These are phyloP conservation scores for Polyploca ridens DNA, from an alignment of 2,888 invertebrate species.

Conservation along the genomic window DNA sequence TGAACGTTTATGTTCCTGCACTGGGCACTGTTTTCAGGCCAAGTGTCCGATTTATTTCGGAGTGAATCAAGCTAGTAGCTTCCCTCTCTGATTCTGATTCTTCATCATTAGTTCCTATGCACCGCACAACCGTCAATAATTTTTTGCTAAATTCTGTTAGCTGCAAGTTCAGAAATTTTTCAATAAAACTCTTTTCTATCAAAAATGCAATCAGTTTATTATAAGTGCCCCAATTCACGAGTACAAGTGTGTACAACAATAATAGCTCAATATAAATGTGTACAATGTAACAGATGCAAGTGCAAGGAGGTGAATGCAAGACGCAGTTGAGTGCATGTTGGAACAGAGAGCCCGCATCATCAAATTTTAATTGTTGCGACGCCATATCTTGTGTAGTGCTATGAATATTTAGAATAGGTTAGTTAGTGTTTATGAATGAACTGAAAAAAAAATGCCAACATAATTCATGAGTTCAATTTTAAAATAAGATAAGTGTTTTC, in stretches of 20 bases:
- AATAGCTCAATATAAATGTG: constrained; percentile 4
- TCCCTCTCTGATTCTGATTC: no score
- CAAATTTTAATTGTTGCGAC: constrained; percentile 75
- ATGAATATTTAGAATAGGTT: neutral
- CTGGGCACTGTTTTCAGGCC: no score
- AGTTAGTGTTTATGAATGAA: neutral
- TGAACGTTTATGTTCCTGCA: no score
- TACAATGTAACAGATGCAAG: constrained; percentile 26
- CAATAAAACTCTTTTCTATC: no score
- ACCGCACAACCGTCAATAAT: no score
- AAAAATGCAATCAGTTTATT: neutral
- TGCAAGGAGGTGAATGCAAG: constrained; percentile 34
- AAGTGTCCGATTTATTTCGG: no score
- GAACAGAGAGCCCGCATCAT: constrained; percentile 80
- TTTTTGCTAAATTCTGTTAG: no score
- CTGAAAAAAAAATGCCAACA: neutral
- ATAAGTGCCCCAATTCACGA: constrained; percentile 2
- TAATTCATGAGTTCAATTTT: no score
- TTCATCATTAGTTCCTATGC: no score
- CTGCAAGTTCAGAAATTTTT: no score
- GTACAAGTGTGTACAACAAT: neutral
- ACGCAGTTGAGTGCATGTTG: constrained; percentile 30
- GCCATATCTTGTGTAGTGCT: constrained; percentile 33
- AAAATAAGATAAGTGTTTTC: no score
- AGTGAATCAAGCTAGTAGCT: no score